Conservation (phyloP, 2,797 vertebrate species). For the Vipera ursinii region DNA sequence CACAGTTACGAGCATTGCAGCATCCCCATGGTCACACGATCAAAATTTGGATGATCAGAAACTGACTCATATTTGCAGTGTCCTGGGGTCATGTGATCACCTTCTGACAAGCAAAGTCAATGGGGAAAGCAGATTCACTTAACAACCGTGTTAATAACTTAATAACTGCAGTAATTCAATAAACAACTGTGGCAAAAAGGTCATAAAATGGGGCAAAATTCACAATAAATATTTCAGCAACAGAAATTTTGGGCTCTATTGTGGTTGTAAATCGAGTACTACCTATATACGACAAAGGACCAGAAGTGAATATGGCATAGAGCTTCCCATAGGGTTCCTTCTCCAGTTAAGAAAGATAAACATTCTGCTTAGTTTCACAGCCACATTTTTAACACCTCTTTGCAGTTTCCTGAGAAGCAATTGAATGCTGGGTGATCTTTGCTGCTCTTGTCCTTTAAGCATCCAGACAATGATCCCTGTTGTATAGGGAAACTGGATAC, state of each 20-base stretch:
- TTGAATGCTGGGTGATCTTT: constrained; percentile 48
- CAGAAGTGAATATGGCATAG: constrained; percentile 22
- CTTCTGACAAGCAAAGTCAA: no score
- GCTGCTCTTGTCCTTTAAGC: constrained; percentile 52
- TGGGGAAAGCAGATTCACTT: background rate
- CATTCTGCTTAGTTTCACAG: constrained; percentile 55
- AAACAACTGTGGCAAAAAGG: background rate
- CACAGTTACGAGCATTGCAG: no score
- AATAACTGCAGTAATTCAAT: background rate
- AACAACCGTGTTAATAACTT: background rate
- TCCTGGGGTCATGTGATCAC: no score
- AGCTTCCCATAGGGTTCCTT: constrained; percentile 82
- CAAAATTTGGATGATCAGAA: no score
- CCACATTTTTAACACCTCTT: constrained; percentile 42
- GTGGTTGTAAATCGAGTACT: background rate
- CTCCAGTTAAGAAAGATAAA: constrained; percentile 79
- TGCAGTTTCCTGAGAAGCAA: constrained; percentile 63
- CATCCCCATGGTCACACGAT: no score
- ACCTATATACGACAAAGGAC: background rate
- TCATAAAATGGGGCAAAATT: background rate
- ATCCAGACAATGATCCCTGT: constrained; percentile 71
- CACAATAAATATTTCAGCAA: background rate
- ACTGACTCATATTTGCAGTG: no score
- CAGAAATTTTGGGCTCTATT: no score
- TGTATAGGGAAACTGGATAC: constrained; percentile 61